Base-by-base conservation (phyloP, 1,140 invertebrate species). In the Trichogramma pretiosum region DNA sequence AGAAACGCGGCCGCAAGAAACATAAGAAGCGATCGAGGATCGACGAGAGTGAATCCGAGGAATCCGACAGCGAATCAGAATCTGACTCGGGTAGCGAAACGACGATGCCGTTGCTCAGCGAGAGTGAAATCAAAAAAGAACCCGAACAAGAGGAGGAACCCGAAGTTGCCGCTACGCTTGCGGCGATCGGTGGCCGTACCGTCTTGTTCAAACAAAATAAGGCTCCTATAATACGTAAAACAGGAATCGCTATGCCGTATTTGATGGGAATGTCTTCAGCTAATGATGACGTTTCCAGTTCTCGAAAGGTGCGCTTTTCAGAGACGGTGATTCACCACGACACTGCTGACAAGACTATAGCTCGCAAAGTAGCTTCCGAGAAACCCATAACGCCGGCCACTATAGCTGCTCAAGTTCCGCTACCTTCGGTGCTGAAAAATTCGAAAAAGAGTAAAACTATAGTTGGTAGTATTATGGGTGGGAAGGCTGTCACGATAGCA, bases 41-140 rank as follows among this genome's bases (percentile, higher is more conserved):
- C 11, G 24, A 28, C 24, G 23, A 22, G 5, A 50, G 46, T 26
- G 38, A 37, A 17, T 40, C 52, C 16, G 34, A 17, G 8, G 36
- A 46, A 10, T 49, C 51, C 17, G 48, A 55, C 7, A 52, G 54
- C 0, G 55, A 64, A 23, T 13, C 58, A 8, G 54, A 56, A 1
- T 37, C 39, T 35, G 38, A 50, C 10, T 32, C 21, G 11, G 55
- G 45, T 3, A 44, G 45, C 3, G 44, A 0, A 8, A 21, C 3
- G 21, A 28, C 0, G 5, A 26, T 26, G 0, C 48, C 41, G 7
- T 39, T 69, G 5, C 36, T 67, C 5, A 60, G 48, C 0, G 63
- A 68, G 4, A 52, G 57, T 5, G 64, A 72, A n/a, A 69, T 69
- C 22, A 70, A 70, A 18, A 68, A 65, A 23, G 66, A 65, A 33